Evolutionary conservation across 2,888 invertebrate genomes (phyloP), one percentile per base, ranked within the genome.

Genomic region (Apeira syringaria): DNA sequence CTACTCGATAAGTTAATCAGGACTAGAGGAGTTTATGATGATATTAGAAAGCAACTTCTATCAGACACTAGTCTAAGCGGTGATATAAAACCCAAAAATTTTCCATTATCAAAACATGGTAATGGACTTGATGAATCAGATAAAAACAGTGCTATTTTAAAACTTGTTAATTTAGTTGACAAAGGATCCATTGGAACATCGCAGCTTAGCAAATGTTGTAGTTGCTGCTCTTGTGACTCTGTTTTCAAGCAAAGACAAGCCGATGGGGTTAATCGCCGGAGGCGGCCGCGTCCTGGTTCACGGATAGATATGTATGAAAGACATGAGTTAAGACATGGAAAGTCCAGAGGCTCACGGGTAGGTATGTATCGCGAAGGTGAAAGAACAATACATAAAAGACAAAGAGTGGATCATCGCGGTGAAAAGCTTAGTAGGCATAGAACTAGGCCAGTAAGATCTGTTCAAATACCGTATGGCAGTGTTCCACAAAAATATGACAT

Each of bases 21-120:
- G 59, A 80, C 80, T 3, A 71, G 74, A 53, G 79, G 71, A 3
- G 63, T 71, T 8, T 80, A 83, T 39, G 75, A 83, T 46, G 68
- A 75, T 34, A 59, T 78, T 3, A 69, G 74, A 50, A 66, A 56
- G 37, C 67, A 73, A 43, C 46, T 79, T 38, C 41, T 76, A 7
- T 68, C 75, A 7, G 59, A 64, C 25, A 74, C 67, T 39, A 67
- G 62, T 44, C 34, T 55, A 8, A 68, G 56, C 50, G 46, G 54
- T 9, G 57, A 67, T 35, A 51, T 63, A 28, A 7, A 7, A 20
- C 1, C 7, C 7, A 61, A 53, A 40, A 9, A 6, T 2, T 11
- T 13, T 6, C 13, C 7, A 3, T 15, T 15, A 27, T 1, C 13
- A 6, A 27, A 27, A 27, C 13, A n/a, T 13, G 9, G 17, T 7